Conservation (phyloP, 2,113 vertebrate genomes). For the Anolis sagrei region DNA sequence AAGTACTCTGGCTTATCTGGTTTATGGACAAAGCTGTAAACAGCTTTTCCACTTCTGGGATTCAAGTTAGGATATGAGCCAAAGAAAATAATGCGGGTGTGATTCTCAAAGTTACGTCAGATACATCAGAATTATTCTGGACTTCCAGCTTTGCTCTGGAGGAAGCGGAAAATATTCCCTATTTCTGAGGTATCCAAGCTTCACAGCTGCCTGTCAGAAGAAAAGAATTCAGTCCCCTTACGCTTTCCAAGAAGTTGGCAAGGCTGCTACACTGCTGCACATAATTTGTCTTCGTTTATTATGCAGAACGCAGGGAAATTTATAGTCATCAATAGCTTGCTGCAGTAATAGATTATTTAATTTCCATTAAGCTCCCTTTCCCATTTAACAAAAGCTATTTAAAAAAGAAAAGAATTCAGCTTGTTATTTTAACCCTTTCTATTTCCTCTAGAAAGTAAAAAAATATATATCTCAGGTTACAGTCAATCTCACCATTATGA, state of each 20-base stretch:
- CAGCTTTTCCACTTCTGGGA: neutral
- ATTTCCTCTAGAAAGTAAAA: neutral
- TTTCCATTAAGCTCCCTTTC: constrained; percentile 48
- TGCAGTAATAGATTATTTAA: constrained; percentile 46
- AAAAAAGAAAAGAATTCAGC: constrained; percentile 23
- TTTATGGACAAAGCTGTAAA: neutral
- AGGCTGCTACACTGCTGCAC: neutral
- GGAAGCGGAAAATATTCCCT: constrained; percentile 3
- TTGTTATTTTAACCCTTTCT: neutral
- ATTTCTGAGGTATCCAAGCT: neutral
- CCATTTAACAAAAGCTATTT: constrained; percentile 26
- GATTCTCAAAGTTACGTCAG: constrained; percentile 14
- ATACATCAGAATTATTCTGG: rapidly evolving
- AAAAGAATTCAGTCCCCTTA: constrained; percentile 21
- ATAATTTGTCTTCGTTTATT: constrained; percentile 39
- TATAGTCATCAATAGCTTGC: constrained; percentile 44
- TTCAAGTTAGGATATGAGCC: neutral
- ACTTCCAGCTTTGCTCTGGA: rapidly evolving
- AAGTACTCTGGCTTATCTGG: neutral
- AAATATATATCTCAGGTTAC: neutral
- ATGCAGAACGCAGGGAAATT: constrained; percentile 41
- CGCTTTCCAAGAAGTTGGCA: neutral
- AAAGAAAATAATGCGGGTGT: neutral
- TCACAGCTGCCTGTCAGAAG: constrained; percentile 1
- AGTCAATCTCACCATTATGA: neutral